Base-by-base conservation (phyloP, 2,113 vertebrate genomes). In the Fregetta grallaria region DNA sequence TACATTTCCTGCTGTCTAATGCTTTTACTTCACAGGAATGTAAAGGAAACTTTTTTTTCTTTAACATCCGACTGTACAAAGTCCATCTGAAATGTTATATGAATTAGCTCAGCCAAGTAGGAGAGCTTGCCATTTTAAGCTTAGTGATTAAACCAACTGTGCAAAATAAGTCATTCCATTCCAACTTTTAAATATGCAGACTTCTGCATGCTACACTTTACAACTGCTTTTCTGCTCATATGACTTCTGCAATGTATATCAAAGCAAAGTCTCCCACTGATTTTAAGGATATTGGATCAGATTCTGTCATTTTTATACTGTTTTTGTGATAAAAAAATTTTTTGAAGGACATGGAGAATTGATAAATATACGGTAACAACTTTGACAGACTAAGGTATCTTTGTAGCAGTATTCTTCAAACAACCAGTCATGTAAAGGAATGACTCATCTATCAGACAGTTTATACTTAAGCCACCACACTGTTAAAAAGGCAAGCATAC, bases 401-500 rank as follows among this genome's bases (percentile, higher is more conserved):
- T 63, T 58, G 45, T 8, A 78, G 68, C 18, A 61, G 45, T 16
- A 16, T 50, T 81, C 25, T 61, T 87, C 58, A 42, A n/a, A 3
- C 58, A 45, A 25, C 2, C 42, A 44, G 74, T 30, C 52, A 42
- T 2, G 44, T 7, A 36, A 45, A 91, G 84, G 95, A 97, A 96
- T 87, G 93, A 95, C 92, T 96, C 73, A 85, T 81, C 49, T 70
- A 13, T 81, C 83, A 55, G 81, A 52, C 22, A 92, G 96, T 86
- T 96, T 47, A 72, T 17, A 88, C 74, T 76, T 50, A 61, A 91
- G 59, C 61, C 90, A 95, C 38, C 8, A 8, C 74, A 45, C 58
- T 91, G 83, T 96, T 94, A 95, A 97, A 97, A 97, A 94, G 88
- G 94, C 90, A 97, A 97, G 93, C 29, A 23, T 78, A 45, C 53